Percentiles rank a stretch among this genome's conserved stretches.
These are phyloP conservation scores for Diplosoma virens DNA, from an alignment of 23 tunicate genomes.

Conservation along the genomic window DNA sequence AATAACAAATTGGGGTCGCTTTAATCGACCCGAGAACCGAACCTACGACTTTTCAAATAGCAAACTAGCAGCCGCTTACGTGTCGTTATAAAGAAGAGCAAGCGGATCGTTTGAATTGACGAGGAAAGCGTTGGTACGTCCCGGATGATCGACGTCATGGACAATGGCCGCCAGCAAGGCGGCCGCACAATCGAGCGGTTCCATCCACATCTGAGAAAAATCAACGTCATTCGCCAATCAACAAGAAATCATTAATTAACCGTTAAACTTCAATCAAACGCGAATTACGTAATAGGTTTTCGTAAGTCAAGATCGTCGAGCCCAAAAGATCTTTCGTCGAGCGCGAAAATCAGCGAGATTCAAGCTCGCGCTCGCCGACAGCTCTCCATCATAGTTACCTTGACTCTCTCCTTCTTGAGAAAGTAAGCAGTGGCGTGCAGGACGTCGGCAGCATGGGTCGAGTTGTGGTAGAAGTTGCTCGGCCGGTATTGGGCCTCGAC, in stretches of 20 bases:
- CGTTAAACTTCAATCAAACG: too few species aligned
- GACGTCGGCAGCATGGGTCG: slow-evolving; percentile 83
- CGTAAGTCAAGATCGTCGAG: too few species aligned
- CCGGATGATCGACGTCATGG: slow-evolving; percentile 88
- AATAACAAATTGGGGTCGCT: too few species aligned
- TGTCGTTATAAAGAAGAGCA: slow-evolving; percentile 83
- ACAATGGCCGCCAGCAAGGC: slow-evolving; percentile 68
- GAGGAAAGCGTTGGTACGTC: slow-evolving; percentile 73
- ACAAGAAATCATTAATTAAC: too few species aligned
- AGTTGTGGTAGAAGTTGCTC: slow-evolving; percentile 72
- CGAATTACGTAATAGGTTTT: too few species aligned
- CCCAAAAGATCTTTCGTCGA: too few species aligned
- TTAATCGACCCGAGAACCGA: too few species aligned
- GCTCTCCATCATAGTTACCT: slow-evolving; percentile 17
- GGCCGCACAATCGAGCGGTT: slow-evolving; percentile 56
- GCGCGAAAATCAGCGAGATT: too few species aligned
- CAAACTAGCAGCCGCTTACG: slow-evolving; percentile 46
- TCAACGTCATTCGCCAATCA: too few species aligned
- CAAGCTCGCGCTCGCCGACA: background rate
- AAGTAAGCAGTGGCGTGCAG: slow-evolving; percentile 83
- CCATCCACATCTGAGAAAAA: slow-evolving; percentile 70
- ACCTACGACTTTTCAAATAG: too few species aligned
- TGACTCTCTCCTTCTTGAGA: slow-evolving; percentile 57
- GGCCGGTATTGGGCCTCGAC: slow-evolving; percentile 60
- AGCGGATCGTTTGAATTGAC: slow-evolving; percentile 55